Base-by-base conservation (phyloP, 2,888 invertebrate species). In the Artemia sinica region DNA sequence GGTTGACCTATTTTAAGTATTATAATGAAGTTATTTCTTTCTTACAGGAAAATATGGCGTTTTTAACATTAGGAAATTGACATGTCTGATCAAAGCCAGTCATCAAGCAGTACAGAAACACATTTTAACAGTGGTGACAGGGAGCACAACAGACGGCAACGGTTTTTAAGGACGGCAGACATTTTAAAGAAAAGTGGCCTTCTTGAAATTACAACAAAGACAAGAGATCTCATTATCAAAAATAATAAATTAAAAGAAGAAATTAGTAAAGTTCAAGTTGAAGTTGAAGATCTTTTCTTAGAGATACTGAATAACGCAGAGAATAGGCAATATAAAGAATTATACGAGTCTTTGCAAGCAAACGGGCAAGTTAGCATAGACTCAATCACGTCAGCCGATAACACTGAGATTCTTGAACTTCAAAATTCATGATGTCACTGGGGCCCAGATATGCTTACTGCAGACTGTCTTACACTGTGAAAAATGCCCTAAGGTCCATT, bases 111-210 rank as follows among this genome's bases (percentile, higher is more conserved):
- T 58, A 58, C 10, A 58, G 63, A 58, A 58, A 41, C 41, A 41
- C 41, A 41, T 41, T 41, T 41, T 6, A 41, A 41, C 41, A 41
- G 41, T 41, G 41, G 41, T 41, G 10, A 58, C 28, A 58, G 63
- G n/a, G 63, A 58, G 14, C 63, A 58, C 9, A 58, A 58, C 63
- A 58, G 63, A 58, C n/a, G 63, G 11, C 63, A 58, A 28, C n/a
- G 63, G 11, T 58, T 58, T 28, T 28, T 58, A n/a, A 58, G 63
- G 9, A 58, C 63, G 8, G 63, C 63, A 18, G 63, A 58, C 63
- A 58, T 58, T 58, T 28, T 58, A 18, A 58, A 58, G 63, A 58
- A 58, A 58, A 58, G 63, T 58, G 63, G 63, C 28, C 63, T 58
- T 9, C 28, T 58, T 8, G 63, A 58, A 58, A 58, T 58, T 18